Evolutionary conservation across 2,797 vertebrate genomes (phyloP), one percentile per base, ranked within the genome.

Genomic region (Scolopax bukidnonensis): DNA sequence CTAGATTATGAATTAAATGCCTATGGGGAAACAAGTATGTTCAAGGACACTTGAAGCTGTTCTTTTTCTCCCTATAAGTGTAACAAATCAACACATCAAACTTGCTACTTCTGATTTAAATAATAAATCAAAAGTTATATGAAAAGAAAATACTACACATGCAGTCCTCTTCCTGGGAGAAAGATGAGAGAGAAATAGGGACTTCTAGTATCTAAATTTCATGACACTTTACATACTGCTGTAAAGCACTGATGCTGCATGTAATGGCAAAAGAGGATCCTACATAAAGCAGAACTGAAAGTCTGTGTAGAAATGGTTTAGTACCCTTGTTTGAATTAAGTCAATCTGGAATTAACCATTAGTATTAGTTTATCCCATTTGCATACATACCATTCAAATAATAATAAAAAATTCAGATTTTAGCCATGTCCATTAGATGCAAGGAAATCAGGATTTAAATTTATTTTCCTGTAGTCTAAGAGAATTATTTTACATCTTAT

Each of bases 11-110:
- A 68, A 68, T 67, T 78, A 80, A 77, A 77, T 80, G 33, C 12
- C 28, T 9, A 6, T 24, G 21, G 68, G 43, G 40, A 89, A 75
- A 67, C 7, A 78, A 59, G 11, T 88, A 12, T 36, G 15, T 67
- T 86, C 27, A 36, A 68, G 27, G 30, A 76, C 8, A 11, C 27
- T 67, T 82, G 21, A 27, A 69, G 19, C 5, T 59, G 43, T 73
- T 61, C 40, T 63, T 73, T 81, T 51, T 14, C 24, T 25, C 23
- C 21, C 11, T 0, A 0, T 24, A 61, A 57, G 23, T 48, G 36
- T 63, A 30, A 68, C 75, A 71, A 71, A 67, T 36, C 10, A 84
- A 30, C 11, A 38, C 48, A 19, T 76, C 8, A 18, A 69, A 5
- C 19, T 76, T 76, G 19, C 32, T 56, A 10, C 30, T 87, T 89